Evolutionary conservation across 2,797 vertebrate genomes (phyloP).

Genomic region (Coreius guichenoti): DNA sequence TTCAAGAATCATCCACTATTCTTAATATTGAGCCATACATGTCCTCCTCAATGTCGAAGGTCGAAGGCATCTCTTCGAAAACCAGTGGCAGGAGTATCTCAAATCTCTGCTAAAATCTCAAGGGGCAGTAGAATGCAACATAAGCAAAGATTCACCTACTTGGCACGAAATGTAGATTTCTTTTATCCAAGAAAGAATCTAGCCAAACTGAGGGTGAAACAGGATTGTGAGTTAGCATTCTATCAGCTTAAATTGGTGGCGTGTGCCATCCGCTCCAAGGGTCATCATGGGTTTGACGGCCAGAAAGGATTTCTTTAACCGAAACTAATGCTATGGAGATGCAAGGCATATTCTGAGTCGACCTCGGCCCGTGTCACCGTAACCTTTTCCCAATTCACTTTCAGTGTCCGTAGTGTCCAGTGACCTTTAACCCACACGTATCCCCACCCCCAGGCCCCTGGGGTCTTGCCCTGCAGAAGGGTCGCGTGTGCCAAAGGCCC

Average conservation of each 20-base stretch:
- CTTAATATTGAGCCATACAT: neutral
- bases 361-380: constrained; percentile 38
- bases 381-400: constrained; percentile 37
- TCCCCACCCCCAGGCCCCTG: constrained; percentile 36
- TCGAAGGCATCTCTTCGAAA: neutral
- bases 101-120: constrained; percentile 14
- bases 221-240: constrained; percentile 4
- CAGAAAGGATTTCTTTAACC: constrained; percentile 44
- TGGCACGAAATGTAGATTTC: constrained; percentile 7
- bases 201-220: constrained; percentile 14
- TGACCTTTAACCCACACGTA: constrained; percentile 51
- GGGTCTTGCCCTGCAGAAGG: constrained; percentile 42
- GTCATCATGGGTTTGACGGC: constrained; percentile 24
- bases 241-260: constrained; percentile 24
- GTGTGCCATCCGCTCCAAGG: constrained; percentile 37
- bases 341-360: constrained; percentile 33
- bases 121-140: neutral
- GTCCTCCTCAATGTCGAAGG: neutral
- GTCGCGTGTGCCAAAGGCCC: constrained; percentile 58
- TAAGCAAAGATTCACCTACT: constrained; percentile 31
- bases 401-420: constrained; percentile 48
- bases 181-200: constrained; percentile 19
- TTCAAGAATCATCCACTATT: neutral
- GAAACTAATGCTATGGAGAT: constrained; percentile 52
- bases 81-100: neutral